Evolutionary conservation across 2,113 vertebrate species (phyloP).

Genomic region (Peromyscus maniculatus): DNA sequence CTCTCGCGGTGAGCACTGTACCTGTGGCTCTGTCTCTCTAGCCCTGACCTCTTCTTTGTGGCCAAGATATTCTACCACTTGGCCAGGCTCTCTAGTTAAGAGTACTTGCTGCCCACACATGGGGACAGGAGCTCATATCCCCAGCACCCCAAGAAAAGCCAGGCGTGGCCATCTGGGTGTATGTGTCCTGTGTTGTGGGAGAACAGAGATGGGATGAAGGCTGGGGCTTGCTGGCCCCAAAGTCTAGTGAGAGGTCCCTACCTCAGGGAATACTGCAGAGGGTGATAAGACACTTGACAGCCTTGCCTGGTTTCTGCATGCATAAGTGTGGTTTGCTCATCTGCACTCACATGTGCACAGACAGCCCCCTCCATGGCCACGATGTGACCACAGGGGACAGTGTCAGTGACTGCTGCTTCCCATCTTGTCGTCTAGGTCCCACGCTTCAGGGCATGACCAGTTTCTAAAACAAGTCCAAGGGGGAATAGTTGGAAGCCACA

Average conservation of each 20-base stretch:
- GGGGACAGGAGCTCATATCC: not conserved
- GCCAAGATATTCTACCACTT: not conserved
- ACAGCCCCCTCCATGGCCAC: not conserved
- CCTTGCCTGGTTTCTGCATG: not conserved
- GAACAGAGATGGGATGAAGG: not conserved
- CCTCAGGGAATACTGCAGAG: not conserved
- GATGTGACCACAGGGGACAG: not conserved
- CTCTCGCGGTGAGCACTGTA: not conserved
- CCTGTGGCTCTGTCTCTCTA: not conserved
- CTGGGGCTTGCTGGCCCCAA: not conserved
- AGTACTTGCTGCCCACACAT: too few relatives aligned
- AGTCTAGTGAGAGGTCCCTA: not conserved
- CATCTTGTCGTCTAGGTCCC: not conserved
- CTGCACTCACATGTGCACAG: too few relatives aligned
- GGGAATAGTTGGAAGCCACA: constrained; percentile 36
- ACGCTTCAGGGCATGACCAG: not conserved
- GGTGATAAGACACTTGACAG: not conserved
- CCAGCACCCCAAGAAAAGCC: not conserved
- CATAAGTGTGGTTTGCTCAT: not conserved
- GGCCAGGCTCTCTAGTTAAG: not conserved
- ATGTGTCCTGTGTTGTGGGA: not conserved
- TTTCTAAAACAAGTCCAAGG: constrained; percentile 44
- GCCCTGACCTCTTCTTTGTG: not conserved
- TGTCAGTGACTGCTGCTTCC: not conserved
- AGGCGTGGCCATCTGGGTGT: not conserved